A percentile compares a stretch with the other conserved stretches of the same genome.
phyloP scores from a whole-genome alignment of 2,888 invertebrate genomes.

The Eristalinus sepulchralis region DNA sequence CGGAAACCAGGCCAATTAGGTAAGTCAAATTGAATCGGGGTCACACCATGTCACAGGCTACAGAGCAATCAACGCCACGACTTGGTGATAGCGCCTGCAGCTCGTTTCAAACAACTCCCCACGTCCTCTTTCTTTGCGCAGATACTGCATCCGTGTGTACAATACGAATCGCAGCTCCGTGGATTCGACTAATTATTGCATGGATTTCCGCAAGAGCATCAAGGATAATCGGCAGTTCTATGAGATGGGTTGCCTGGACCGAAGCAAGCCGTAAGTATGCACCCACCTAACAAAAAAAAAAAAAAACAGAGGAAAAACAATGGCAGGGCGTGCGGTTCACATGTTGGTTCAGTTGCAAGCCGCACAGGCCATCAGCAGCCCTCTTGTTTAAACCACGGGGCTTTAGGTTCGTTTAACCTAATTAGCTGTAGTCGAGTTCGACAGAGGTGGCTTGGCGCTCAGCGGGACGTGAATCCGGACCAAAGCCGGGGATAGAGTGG shows the following conservation, averaged over 20 bases:
- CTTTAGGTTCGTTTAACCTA: slow-evolving; percentile 68
- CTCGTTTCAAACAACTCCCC: slow-evolving; percentile 10
- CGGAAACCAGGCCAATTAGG: slow-evolving; percentile 80
- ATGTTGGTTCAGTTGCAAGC: slow-evolving; percentile 53
- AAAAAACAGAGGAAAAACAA: too few species aligned
- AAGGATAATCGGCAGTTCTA: slow-evolving; percentile 78
- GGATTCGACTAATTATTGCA: slow-evolving; percentile 80
- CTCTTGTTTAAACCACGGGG: slow-evolving; percentile 35
- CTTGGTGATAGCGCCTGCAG: background rate
- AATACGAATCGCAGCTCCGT: slow-evolving; percentile 78
- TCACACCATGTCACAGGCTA: slow-evolving; percentile 23
- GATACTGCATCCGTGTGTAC: slow-evolving; percentile 80
- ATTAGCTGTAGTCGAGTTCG: slow-evolving; percentile 68
- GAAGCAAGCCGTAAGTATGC: slow-evolving; percentile 76
- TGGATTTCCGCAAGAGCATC: slow-evolving; percentile 79
- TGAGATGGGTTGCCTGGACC: slow-evolving; percentile 77
- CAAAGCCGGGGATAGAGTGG: background rate
- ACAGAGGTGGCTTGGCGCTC: slow-evolving; percentile 44
- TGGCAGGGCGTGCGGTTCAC: background rate
- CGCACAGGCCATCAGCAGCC: background rate
- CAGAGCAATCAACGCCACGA: slow-evolving; percentile 8
- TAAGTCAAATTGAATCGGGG: slow-evolving; percentile 72
- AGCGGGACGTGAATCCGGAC: slow-evolving; percentile 9
- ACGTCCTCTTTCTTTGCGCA: slow-evolving; percentile 55
- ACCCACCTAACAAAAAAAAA: background rate